Conservation (phyloP, 2,113 vertebrate genomes). For the Thamnaconus septentrionalis region DNA sequence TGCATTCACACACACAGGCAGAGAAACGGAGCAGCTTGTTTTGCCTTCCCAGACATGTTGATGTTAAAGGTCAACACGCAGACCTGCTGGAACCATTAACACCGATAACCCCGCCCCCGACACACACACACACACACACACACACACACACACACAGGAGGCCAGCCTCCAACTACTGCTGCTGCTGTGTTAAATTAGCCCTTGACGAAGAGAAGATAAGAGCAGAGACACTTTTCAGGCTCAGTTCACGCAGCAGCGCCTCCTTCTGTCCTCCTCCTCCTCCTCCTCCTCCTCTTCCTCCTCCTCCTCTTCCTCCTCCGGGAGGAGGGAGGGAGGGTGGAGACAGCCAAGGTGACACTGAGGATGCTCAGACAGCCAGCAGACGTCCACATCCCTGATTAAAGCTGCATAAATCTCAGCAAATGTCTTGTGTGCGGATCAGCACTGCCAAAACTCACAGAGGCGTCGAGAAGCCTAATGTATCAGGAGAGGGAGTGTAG, state of each 20-base stretch:
- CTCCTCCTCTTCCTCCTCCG: no score
- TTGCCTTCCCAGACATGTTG: conserved; percentile 36
- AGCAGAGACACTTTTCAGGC: not conserved
- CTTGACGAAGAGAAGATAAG: no score
- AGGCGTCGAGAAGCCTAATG: conserved; percentile 1
- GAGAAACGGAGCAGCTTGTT: not conserved
- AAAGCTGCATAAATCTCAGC: conserved; percentile 18
- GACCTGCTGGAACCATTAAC: conserved; percentile 51
- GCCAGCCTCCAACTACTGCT: no score
- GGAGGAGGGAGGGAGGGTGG: no score
- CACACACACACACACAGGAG: conserved; percentile 1
- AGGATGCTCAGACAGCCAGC: conserved; percentile 30
- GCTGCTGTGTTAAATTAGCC: no score
- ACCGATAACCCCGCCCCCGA: not conserved
- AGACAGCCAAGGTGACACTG: conserved; percentile 53
- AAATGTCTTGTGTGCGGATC: not conserved
- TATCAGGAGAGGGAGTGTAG: not conserved
- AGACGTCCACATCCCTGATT: not conserved
- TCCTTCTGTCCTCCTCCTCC: not conserved
- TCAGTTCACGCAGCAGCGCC: conserved; percentile 29
- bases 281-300: no score
- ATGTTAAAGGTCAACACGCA: conserved; percentile 49
- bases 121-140: not conserved
- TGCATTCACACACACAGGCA: not conserved
- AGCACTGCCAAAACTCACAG: conserved; percentile 17